Evolutionary conservation across 1,140 invertebrate genomes (phyloP), one percentile per base, ranked within the genome.

Genomic region (Chrysomallon squamiferum): DNA sequence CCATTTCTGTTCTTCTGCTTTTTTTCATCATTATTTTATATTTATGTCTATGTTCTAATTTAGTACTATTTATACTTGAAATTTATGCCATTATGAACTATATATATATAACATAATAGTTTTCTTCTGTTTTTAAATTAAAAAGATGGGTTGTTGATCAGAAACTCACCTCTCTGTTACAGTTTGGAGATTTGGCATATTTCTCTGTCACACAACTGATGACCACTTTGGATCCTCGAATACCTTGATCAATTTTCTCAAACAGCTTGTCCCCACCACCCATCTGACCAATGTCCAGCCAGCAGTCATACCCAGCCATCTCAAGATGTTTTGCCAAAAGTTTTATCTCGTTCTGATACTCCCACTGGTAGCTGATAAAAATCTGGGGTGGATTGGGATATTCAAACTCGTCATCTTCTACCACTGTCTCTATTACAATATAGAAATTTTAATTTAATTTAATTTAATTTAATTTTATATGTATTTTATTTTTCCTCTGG

Each of bases 221-320:
- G 27, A 84, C 47, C 15, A 83, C 72, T 68, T 80, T 82, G 2
- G 79, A 77, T n/a, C 52, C 76, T 50, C 81, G 62, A 13, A 84
- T 78, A 4, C 80, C 81, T 29, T 57, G 56, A 65, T 84, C 81
- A 65, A 84, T 84, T 50, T 81, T 81, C 33, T 74, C 71, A 67
- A 78, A 80, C 27, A 82, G 68, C 68, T 82, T 82, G 58, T 83
- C 77, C 38, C 82, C 82, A 1, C 82, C 82, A 27, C 82, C 82
- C 81, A 83, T 83, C 65, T 84, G 80, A 58, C 82, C 82, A 62
- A 82, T 73, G 56, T 84, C 82, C 72, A 84, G 72, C 82, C 82
- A 84, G 66, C 79, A 81, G 29, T 71, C 65, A 66, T 77, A 82
- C 20, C 81, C 80, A 2, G 78, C 78, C 72, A 72, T 76, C 22